A percentile compares a stretch with the other conserved stretches of the same genome.
Conservation (phyloP, 30 jellyfish, hydroid and myxozoan genomes). For the Turritopsis dohrnii region DNA sequence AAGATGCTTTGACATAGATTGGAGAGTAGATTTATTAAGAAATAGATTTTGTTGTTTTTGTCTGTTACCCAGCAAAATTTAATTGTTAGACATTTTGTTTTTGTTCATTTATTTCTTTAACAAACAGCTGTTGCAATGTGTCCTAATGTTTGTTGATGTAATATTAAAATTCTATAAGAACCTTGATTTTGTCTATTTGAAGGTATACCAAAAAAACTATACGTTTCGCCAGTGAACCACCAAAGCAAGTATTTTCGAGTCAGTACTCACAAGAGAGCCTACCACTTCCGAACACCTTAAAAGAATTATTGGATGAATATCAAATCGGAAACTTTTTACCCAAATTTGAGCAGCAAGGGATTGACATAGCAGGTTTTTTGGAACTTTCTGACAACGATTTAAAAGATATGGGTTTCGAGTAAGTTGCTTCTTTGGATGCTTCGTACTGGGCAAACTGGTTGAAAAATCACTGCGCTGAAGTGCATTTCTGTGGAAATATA, state of each 20-base stretch:
- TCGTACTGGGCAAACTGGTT: too few relatives aligned
- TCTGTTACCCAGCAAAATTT: too few relatives aligned
- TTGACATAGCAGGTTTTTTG: slow-evolving; percentile 61
- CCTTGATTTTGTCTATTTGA: neutral
- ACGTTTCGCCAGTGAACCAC: slow-evolving; percentile 13
- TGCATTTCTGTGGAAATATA: too few relatives aligned
- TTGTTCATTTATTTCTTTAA: too few relatives aligned
- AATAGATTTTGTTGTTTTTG: too few relatives aligned
- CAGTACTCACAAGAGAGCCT: neutral
- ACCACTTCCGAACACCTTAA: slow-evolving; percentile 37
- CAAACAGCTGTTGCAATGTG: too few relatives aligned
- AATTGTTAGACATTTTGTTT: too few relatives aligned
- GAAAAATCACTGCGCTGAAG: too few relatives aligned
- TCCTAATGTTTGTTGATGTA: too few relatives aligned
- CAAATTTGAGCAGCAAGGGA: slow-evolving; percentile 61
- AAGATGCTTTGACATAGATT: too few relatives aligned
- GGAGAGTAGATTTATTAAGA: too few relatives aligned
- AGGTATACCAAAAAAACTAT: slow-evolving; percentile 17
- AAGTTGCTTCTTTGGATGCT: slow-evolving; percentile 4
- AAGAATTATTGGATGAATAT: slow-evolving; percentile 50
- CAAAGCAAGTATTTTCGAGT: slow-evolving; percentile 6
- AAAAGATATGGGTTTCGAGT: slow-evolving; percentile 82
- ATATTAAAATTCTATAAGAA: too few relatives aligned
- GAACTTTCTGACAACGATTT: slow-evolving; percentile 72
- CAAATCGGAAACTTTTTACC: slow-evolving; percentile 55